A percentile compares a stretch with the other conserved stretches of the same genome.
phyloP scores from a whole-genome alignment of 2,113 vertebrate genomes.

The Aspidoscelis tigris region DNA sequence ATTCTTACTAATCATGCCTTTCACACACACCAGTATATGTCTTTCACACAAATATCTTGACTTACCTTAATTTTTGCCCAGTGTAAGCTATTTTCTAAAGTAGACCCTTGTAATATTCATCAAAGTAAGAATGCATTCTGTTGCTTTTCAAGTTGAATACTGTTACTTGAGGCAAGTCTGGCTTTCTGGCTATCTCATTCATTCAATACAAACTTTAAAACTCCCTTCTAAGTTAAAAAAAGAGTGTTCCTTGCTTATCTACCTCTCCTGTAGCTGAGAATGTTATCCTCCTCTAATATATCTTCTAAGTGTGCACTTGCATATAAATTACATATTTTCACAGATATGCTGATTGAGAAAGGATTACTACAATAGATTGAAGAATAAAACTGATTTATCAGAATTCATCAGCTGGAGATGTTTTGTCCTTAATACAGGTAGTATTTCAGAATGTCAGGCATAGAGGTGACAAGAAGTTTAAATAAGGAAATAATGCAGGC shows the following conservation, averaged over 20 bases:
- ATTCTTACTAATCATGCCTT: not conserved
- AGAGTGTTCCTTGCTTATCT: conserved; percentile 8
- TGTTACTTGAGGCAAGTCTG: not conserved
- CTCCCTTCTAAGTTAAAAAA: not conserved
- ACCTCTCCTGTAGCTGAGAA: conserved; percentile 8
- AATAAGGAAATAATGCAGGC: not conserved
- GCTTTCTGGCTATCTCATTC: not conserved
- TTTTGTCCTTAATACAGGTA: conserved; percentile 14
- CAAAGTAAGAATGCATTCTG: not conserved
- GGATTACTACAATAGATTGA: conserved; percentile 34
- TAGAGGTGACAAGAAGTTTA: conserved; percentile 2
- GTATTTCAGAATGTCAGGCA: not conserved
- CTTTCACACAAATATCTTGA: not conserved
- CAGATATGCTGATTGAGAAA: conserved; percentile 13
- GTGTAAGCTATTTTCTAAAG: not conserved
- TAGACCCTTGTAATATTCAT: not conserved
- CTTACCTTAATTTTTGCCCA: not conserved
- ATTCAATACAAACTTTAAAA: not conserved
- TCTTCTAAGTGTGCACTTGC: conserved; percentile 32
- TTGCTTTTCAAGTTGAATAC: not conserved
- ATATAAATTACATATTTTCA: conserved; percentile 33
- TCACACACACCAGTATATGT: not conserved
- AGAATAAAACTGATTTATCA: conserved; percentile 29
- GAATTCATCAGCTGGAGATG: conserved; percentile 15
- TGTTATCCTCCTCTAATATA: conserved; percentile 15